A percentile compares a stretch with the other conserved stretches of the same genome.
Evolutionary conservation across 2,113 vertebrate species (phyloP).

Genomic region (Sinocyclocheilus grahami): DNA sequence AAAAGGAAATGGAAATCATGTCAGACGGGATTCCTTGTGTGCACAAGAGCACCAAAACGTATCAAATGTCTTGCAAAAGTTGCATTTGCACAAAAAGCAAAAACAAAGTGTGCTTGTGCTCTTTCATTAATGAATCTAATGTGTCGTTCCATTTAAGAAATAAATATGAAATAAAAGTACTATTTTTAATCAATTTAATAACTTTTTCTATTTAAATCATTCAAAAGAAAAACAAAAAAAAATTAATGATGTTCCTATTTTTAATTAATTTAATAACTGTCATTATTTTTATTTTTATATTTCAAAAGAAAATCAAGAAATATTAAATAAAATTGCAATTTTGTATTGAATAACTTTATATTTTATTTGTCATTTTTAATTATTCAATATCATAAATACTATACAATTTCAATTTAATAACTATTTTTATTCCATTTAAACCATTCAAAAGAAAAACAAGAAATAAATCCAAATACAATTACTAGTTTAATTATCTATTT

Average conservation of each 20-base stretch:
- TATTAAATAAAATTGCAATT: background rate
- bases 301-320: background rate
- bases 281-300: background rate
- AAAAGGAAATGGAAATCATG: background rate
- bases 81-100: background rate
- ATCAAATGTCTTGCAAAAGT: background rate
- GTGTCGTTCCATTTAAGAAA: background rate
- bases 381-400: too few relatives aligned
- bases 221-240: background rate
- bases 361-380: too few relatives aligned
- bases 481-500: too few relatives aligned
- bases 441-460: too few relatives aligned
- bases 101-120: background rate
- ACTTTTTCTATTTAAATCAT: background rate
- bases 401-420: too few relatives aligned
- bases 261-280: too few relatives aligned
- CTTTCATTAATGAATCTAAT: background rate
- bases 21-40: background rate
- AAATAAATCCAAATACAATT: too few relatives aligned
- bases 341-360: background rate
- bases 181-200: background rate
- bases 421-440: too few relatives aligned
- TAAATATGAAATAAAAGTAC: background rate
- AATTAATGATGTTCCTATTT: too few relatives aligned
- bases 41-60: background rate